These are phyloP conservation scores for Cairina moschata DNA, from an alignment of 2,113 vertebrate species.

Conservation along the genomic window DNA sequence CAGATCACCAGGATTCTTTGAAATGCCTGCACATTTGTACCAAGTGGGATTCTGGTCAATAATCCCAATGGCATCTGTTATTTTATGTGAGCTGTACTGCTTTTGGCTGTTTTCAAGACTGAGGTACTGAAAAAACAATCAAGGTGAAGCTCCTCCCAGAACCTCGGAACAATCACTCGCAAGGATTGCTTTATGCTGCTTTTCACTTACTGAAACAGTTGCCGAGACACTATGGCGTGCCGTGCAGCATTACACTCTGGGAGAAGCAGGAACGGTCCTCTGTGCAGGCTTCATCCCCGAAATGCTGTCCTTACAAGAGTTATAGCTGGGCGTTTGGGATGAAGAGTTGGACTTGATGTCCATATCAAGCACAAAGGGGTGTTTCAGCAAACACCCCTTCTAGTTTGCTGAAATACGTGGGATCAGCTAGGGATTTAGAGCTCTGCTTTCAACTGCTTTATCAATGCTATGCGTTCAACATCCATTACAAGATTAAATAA, in stretches of 20 bases:
- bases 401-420: not conserved
- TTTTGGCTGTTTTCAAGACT: not conserved
- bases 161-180: not conserved
- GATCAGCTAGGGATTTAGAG: not conserved
- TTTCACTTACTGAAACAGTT: not conserved
- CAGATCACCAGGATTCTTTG: not conserved
- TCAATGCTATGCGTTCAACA: not conserved
- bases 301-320: not conserved
- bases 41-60: not conserved
- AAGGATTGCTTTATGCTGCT: not conserved
- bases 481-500: not conserved
- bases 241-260: not conserved
- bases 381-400: not conserved
- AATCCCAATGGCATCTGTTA: not conserved
- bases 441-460: not conserved
- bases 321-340: not conserved
- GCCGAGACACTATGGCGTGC: not conserved
- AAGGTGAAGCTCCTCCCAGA: not conserved
- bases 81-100: not conserved
- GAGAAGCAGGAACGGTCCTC: not conserved
- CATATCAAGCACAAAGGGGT: rapidly evolving
- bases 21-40: not conserved
- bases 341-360: not conserved
- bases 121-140: not conserved
- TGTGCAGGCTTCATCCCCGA: not conserved